phyloP scores from a whole-genome alignment of 2,797 vertebrate species.

The Coendou prehensilis region DNA sequence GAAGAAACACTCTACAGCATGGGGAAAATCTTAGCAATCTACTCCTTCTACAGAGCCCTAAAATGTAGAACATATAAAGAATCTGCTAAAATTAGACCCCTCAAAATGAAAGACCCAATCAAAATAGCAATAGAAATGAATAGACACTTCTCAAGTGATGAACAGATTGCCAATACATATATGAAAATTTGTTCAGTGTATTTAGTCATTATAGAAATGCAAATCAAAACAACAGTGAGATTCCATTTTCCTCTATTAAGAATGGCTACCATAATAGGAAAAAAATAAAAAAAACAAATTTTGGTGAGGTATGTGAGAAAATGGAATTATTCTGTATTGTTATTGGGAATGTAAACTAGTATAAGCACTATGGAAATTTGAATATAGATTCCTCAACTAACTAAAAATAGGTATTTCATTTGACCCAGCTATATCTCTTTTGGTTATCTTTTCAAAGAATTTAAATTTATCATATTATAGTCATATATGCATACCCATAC shows the following conservation, averaged over 20 bases:
- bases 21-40: neutral
- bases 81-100: neutral
- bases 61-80: neutral
- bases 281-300: neutral
- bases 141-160: neutral
- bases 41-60: neutral
- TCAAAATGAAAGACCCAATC: neutral
- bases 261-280: neutral
- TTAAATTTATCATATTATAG: neutral
- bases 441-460: neutral
- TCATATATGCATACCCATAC: neutral
- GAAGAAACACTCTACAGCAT: neutral
- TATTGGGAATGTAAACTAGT: neutral
- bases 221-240: neutral
- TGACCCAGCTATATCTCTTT: neutral
- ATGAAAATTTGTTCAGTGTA: neutral
- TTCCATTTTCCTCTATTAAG: neutral
- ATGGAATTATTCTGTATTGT: neutral
- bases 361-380: neutral
- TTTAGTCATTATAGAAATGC: neutral
- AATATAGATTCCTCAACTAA: neutral
- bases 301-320: neutral
- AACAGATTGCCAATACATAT: neutral
- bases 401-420: neutral
- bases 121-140: neutral